Evolutionary conservation across 2,888 invertebrate species (phyloP), one percentile per base, ranked within the genome.

Genomic region (Notodonta dromedarius): DNA sequence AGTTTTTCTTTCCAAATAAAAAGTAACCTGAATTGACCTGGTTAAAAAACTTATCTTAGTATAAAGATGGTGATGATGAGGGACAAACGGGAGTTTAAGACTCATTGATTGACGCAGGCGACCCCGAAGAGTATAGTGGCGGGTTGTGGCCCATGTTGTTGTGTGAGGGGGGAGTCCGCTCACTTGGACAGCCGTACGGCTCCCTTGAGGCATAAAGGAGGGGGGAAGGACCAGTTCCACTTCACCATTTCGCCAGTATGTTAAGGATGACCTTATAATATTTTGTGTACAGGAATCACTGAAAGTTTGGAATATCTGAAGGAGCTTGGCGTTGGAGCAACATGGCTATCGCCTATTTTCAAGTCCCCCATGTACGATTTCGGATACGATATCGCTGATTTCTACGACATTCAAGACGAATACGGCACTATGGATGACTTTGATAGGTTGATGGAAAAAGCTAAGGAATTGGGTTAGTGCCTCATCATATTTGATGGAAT

Each of bases 351-450:
- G 55, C 97, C 97, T 0, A 96, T 97, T 62, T 94, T 91, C 68
- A 91, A 94, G 62, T 96, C 96, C 0, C 97, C 97, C 0, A 96
- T 96, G 96, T 94, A 94, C 14, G 97, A 97, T 80, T 96, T 96
- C 81, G 97, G 97, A 1, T 97, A 97, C 72, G 97, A 97, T 73
- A 96, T 97, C 57, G 90, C 96, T 0, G 95, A 97, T 85, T 97
- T 96, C 79, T 95, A 91, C 44, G 94, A 87, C 2, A 95, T 97
- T 55, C 96, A 97, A 71, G 94, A 95, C 0, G 94, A 95, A 60
- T 97, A 96, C 76, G 97, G 97, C 0, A 95, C 94, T 0, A 94
- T 97, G 94, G 90, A 92, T 51, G 97, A 97, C 83, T 96, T 97
- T 74, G 94, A 96, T 16, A 89, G 89, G 4, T 80, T 96, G 4